Base-by-base conservation (phyloP, 2,888 invertebrate genomes). In the Temnothorax rugatulus region DNA sequence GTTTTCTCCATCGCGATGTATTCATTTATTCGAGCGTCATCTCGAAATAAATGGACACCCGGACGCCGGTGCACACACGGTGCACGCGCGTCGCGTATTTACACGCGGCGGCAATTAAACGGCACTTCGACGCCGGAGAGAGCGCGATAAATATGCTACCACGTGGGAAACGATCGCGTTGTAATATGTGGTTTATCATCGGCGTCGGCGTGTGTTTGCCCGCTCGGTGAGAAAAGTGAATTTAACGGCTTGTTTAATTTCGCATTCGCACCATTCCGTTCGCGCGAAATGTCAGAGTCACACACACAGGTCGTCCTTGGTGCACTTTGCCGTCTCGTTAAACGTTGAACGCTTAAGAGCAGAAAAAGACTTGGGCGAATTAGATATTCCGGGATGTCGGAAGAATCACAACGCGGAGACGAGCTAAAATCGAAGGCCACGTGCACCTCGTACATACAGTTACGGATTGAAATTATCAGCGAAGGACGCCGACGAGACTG, bases 191-290 rank as follows among this genome's bases (percentile, higher is more conserved):
- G 69, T 68, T 54, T 41, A 54, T 77, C 68, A 77, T 68, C 68
- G 76, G 18, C 63, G 5, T 38, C 66, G 38, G 29, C 29, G 38
- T 38, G 13, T 69, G 69, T 44, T 54, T 68, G 41, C 29, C 15
- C 54, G 69, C 13, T 50, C 47, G 47, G 34, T 4, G 77, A 63
- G 82, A 82, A 76, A 54, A 82, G 63, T 76, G 82, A 82, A 75
- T 82, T 82, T 82, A 75, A 82, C 63, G 52, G 63, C 76, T 63
- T 64, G 41, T 76, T 82, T 82, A 41, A 63, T 76, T 41, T 63
- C 63, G 29, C 25, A 38, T 47, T 59, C 25, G 21, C 73, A 9
- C 11, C 66, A 38, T 41, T 41, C 5, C 21, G 1, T 13, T 18
- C 38, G 47, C 38, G 61, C 59, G 29, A 34, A 18, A 21, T 15